These are phyloP conservation scores for Ochotona curzoniae DNA, from an alignment of 2,113 vertebrate genomes.

Conservation along the genomic window DNA sequence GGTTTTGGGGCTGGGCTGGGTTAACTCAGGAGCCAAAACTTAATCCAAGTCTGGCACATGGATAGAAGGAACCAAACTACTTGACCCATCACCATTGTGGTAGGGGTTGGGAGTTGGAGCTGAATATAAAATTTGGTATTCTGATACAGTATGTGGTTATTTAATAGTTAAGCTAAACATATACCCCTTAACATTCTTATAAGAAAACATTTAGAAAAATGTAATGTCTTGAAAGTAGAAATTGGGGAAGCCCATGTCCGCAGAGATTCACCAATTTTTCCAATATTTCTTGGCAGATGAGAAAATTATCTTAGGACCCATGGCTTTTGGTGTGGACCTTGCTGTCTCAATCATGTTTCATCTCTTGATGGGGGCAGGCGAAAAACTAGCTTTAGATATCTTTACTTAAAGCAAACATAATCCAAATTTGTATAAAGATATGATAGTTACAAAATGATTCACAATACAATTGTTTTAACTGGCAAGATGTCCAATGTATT, in stretches of 20 bases:
- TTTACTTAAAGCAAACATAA: neutral
- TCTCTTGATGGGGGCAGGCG: neutral
- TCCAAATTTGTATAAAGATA: constrained; percentile 17
- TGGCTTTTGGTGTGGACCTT: neutral
- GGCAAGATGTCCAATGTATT: neutral
- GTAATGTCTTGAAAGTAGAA: neutral
- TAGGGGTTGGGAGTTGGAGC: too few relatives aligned
- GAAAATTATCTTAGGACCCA: neutral
- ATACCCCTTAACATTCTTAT: too few relatives aligned
- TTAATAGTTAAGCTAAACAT: too few relatives aligned
- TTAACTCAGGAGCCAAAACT: too few relatives aligned
- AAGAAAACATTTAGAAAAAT: too few relatives aligned
- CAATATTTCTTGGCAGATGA: neutral
- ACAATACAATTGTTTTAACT: constrained; percentile 43
- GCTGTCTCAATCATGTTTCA: constrained; percentile 11
- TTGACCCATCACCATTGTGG: too few relatives aligned
- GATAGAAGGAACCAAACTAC: too few relatives aligned
- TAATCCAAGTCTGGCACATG: too few relatives aligned
- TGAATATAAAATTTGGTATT: too few relatives aligned
- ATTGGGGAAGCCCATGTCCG: neutral
- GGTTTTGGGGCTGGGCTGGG: too few relatives aligned
- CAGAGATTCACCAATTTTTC: neutral
- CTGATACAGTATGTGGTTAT: too few relatives aligned
- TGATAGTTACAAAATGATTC: constrained; percentile 44
- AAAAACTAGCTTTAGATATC: neutral